Percentiles rank a stretch among this genome's conserved stretches.
Conservation (phyloP, 2,888 invertebrate genomes). For the Ferrisia virgata region DNA sequence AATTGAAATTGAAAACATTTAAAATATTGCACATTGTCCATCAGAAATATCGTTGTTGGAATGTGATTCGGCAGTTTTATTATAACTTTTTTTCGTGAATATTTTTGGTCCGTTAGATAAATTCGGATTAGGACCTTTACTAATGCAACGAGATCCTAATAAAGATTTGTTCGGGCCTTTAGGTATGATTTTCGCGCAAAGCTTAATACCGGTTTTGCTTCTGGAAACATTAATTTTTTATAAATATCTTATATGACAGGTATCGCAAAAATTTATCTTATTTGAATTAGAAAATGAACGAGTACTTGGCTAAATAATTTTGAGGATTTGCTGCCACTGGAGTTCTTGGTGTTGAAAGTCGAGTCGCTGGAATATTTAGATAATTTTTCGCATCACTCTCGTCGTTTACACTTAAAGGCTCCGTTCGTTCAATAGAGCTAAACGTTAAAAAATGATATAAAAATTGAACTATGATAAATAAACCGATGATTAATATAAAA, state of each 20-base stretch:
- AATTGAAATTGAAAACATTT: background rate
- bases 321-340: background rate
- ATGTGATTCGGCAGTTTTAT: background rate
- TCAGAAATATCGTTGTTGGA: background rate
- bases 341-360: background rate
- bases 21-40: slow-evolving; percentile 35
- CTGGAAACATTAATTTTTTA: background rate
- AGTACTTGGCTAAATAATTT: background rate
- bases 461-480: background rate
- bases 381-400: background rate
- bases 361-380: background rate
- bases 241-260: too few species aligned
- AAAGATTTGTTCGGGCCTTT: slow-evolving; percentile 61
- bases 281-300: too few species aligned
- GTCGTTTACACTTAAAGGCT: background rate
- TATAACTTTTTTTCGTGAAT: slow-evolving; percentile 72
- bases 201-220: slow-evolving; percentile 41
- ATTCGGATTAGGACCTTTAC: slow-evolving; percentile 62
- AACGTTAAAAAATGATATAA: background rate
- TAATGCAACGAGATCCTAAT: slow-evolving; percentile 53
- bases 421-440: slow-evolving; percentile 21
- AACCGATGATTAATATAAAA: too few species aligned
- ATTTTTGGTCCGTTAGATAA: slow-evolving; percentile 52
- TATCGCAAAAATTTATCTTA: too few species aligned
- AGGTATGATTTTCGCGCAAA: slow-evolving; percentile 52